These are phyloP conservation scores for Turdus rufiventris DNA, from an alignment of 2,113 vertebrate genomes.

Conservation along the genomic window DNA sequence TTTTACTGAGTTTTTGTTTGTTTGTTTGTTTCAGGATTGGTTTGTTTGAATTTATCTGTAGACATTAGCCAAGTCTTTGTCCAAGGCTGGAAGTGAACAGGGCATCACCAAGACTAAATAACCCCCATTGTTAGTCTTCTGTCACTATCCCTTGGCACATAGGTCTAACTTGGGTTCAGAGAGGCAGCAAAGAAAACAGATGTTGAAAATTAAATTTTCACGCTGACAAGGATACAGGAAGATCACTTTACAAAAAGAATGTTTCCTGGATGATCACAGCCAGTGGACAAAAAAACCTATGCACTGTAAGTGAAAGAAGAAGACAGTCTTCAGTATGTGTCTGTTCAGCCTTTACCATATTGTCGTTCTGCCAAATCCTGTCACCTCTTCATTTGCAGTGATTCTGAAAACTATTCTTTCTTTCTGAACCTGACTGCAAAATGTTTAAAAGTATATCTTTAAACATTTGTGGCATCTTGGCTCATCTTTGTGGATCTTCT, in stretches of 20 bases:
- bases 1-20: background rate
- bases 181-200: conserved; percentile 1
- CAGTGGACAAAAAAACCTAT: background rate
- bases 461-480: background rate
- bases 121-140: background rate
- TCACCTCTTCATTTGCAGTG: background rate
- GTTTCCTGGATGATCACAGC: background rate
- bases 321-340: background rate
- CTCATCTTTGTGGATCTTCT: background rate
- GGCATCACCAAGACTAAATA: background rate
- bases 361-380: background rate
- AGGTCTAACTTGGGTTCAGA: background rate
- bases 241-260: background rate
- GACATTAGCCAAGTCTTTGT: background rate
- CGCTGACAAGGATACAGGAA: background rate
- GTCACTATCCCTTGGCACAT: background rate
- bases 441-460: background rate
- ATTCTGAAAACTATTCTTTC: background rate
- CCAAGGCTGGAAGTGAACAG: background rate
- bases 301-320: background rate
- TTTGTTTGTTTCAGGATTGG: background rate
- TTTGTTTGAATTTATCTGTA: background rate
- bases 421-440: background rate
- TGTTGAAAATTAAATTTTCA: background rate
- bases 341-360: background rate